phyloP scores from a whole-genome alignment of 2,888 invertebrate species.

The Frankliniella fusca region DNA sequence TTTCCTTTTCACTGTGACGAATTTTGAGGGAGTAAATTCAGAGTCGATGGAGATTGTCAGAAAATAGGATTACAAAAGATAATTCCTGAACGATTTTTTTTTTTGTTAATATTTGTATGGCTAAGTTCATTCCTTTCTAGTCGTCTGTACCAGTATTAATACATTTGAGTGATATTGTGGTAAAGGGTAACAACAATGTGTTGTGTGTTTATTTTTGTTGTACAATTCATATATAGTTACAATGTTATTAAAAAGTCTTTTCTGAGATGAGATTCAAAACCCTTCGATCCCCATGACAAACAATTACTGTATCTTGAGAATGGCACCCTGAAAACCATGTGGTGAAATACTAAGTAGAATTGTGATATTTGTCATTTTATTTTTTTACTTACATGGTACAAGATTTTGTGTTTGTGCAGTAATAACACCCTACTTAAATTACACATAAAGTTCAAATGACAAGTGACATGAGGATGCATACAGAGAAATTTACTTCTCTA shows the following conservation, averaged over 20 bases:
- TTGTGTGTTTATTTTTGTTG: slow-evolving; percentile 26
- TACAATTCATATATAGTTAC: slow-evolving; percentile 25
- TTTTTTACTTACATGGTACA: slow-evolving; percentile 62
- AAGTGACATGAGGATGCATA: neutral
- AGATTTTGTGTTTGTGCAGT: slow-evolving; percentile 52
- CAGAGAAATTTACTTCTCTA: neutral
- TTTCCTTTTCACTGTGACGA: no score
- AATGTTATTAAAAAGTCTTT: slow-evolving; percentile 44
- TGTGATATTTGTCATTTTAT: neutral
- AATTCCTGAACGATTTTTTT: no score
- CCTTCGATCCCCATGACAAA: slow-evolving; percentile 57
- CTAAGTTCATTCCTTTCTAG: slow-evolving; percentile 7
- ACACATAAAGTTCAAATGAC: slow-evolving; percentile 63
- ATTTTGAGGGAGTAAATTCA: no score
- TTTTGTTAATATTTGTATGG: neutral
- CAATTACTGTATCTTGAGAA: neutral
- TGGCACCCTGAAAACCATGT: no score
- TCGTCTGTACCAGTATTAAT: slow-evolving; percentile 17
- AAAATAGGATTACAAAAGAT: no score
- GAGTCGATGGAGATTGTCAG: no score
- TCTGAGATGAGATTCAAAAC: slow-evolving; percentile 72
- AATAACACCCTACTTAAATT: slow-evolving; percentile 95
- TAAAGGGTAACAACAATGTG: slow-evolving; percentile 18
- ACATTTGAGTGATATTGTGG: slow-evolving; percentile 21
- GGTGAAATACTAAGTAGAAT: neutral